phyloP scores from a whole-genome alignment of 1,140 invertebrate genomes.

The Ceratosolen solmsi region DNA sequence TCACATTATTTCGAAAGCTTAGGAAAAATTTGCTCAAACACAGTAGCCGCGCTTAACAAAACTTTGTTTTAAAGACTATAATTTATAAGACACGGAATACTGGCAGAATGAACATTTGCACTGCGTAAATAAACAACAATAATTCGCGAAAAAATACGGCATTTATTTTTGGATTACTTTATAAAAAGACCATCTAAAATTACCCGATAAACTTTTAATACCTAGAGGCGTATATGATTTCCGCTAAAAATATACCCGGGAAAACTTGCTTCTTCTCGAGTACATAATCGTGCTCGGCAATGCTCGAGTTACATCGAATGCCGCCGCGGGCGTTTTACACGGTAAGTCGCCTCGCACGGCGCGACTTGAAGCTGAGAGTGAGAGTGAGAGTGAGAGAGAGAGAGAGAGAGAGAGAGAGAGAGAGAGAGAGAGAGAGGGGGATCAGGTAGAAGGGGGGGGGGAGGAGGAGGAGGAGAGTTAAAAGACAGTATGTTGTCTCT shows the following conservation, averaged over 20 bases:
- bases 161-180: conserved; percentile 3
- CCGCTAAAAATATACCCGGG: conserved; percentile 36
- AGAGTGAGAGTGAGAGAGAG: too few relatives aligned
- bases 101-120: background rate
- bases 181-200: conserved; percentile 44
- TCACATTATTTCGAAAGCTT: too few relatives aligned
- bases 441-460: too few relatives aligned
- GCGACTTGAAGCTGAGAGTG: background rate
- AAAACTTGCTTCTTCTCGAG: background rate
- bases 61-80: too few relatives aligned
- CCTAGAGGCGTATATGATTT: conserved; percentile 41
- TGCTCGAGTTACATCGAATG: conserved; percentile 44
- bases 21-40: too few relatives aligned
- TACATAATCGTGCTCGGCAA: conserved; percentile 11
- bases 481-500: background rate
- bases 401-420: too few relatives aligned
- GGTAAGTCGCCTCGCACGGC: background rate
- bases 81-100: background rate
- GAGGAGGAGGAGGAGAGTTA: too few relatives aligned
- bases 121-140: conserved; percentile 25
- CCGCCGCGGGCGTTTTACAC: background rate
- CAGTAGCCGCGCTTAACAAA: too few relatives aligned
- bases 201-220: conserved; percentile 47
- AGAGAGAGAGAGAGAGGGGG: too few relatives aligned
- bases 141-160: conserved; percentile 10